Percentiles rank a stretch among this genome's conserved stretches.
Conservation (phyloP, 2,888 invertebrate genomes). For the Pristionchus arcanus region DNA sequence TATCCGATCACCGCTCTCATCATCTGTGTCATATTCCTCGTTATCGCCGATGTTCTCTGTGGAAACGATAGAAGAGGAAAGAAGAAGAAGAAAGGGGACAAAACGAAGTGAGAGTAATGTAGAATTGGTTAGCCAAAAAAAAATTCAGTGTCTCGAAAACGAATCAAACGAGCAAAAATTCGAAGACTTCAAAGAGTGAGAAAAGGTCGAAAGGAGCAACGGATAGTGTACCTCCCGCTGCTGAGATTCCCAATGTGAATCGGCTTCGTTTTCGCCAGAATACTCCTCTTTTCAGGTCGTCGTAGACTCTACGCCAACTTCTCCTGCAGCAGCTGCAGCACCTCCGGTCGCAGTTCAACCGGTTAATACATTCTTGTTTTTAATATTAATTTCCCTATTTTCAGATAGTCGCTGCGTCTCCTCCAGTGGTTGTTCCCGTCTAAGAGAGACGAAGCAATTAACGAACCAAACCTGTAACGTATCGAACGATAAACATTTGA, state of each 20-base stretch:
- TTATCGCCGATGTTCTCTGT: slow-evolving; percentile 36
- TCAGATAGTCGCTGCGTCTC: background rate
- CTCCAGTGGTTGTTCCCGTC: background rate
- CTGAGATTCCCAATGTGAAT: background rate
- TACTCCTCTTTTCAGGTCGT: background rate
- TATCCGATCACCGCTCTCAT: slow-evolving; percentile 25
- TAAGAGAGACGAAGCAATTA: background rate
- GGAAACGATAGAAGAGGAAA: background rate
- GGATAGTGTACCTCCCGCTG: background rate
- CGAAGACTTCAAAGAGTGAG: slow-evolving; percentile 20
- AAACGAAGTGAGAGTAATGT: background rate
- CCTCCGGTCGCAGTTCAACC: background rate
- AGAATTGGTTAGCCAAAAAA: background rate
- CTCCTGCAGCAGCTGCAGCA: background rate
- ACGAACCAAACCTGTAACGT: slow-evolving; percentile 1
- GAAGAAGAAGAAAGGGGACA: background rate
- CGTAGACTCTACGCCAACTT: background rate
- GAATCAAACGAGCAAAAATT: background rate
- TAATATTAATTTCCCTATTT: background rate
- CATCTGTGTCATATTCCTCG: slow-evolving; percentile 21
- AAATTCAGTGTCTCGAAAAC: background rate
- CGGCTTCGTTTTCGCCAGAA: too few species aligned
- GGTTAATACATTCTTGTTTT: background rate
- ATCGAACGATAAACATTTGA: slow-evolving; percentile 37
- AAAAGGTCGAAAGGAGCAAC: background rate